Evolutionary conservation across 35 echinoderm and acorn worm genomes (phyloP), one percentile per base, ranked within the genome.

Genomic region (Apostichopus parvimensis): DNA sequence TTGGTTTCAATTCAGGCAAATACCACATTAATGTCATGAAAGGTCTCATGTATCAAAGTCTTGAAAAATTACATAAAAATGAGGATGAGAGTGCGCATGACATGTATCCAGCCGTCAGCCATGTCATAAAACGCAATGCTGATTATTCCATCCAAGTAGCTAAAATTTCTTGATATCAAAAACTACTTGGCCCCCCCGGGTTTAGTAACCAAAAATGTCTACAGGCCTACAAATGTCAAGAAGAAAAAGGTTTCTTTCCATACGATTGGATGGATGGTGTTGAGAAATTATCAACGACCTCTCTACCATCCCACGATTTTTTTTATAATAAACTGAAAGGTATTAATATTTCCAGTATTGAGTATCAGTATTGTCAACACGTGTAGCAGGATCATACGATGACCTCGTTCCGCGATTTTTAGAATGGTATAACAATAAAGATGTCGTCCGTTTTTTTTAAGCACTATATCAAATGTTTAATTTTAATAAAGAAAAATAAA

Each of bases 341-440:
- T 1, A 73, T 9, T 73, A 73, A 73, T 73, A 73, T 73, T 14
- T 73, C 70, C 14, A 21, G 17, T 15, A 9, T 15, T 10, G 70
- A 73, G 0, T 73, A 73, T 73, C 9, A 73, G 17, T 17, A 73
- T 17, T 73, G 70, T 73, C 70, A 73, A 73, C 70, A 73, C 4
- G 14, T 73, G 14, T 73, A 8, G 70, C 14, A 14, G 14, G 70
- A 73, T 73, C 11, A 21, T 73, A 17, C 0, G 1, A 73, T 73
- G 70, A 73, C 70, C 5, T 14, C 70, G 10, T 73, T 73, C 9
- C 0, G 70, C 91, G 90, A n/a, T 92, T 95, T 21, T 87, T 95
- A 6, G 57, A 87, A 17, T 95, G 90, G 94, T 95, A 95, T 80
- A 95, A 92, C 62, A 95, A 95, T 53, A 82, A 79, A 66, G 90